Evolutionary conservation across 2,113 vertebrate genomes (phyloP).

Genomic region (Echinops telfairi): DNA sequence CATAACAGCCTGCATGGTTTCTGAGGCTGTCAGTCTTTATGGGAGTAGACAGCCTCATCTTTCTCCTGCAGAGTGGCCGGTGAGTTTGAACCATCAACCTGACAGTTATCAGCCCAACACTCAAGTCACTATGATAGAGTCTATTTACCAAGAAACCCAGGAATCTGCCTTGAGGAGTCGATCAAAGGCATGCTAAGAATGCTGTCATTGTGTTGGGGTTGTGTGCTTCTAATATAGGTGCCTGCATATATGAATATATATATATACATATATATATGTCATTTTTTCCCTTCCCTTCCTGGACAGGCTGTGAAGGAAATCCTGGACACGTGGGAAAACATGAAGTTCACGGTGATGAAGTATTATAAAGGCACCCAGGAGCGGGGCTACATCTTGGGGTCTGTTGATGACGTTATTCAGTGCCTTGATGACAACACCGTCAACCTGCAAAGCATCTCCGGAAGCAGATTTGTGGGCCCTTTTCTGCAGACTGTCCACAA

Average conservation of each 20-base stretch:
- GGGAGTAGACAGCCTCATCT: no score
- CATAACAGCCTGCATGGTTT: neutral
- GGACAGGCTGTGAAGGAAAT: slow-evolving; percentile 94
- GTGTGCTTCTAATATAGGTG: rapidly evolving
- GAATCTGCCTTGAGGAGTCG: rapidly evolving
- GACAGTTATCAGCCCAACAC: no score
- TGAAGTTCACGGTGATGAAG: slow-evolving; percentile 92
- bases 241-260: neutral
- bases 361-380: slow-evolving; percentile 94
- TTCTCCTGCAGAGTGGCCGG: no score
- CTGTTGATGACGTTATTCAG: slow-evolving; percentile 94
- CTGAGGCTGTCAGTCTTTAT: no score
- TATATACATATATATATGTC: no score
- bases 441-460: slow-evolving; percentile 95
- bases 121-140: neutral
- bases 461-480: slow-evolving; percentile 95
- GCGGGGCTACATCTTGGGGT: slow-evolving; percentile 92
- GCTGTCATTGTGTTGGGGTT: neutral
- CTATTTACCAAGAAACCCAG: neutral
- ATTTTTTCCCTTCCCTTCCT: neutral
- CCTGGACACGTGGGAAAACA: slow-evolving; percentile 94
- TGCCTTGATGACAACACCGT: slow-evolving; percentile 94
- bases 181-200: neutral
- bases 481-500: slow-evolving; percentile 92
- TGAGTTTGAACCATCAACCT: no score